Evolutionary conservation across 1,140 invertebrate genomes (phyloP).

Genomic region (Andricus grossulariae): DNA sequence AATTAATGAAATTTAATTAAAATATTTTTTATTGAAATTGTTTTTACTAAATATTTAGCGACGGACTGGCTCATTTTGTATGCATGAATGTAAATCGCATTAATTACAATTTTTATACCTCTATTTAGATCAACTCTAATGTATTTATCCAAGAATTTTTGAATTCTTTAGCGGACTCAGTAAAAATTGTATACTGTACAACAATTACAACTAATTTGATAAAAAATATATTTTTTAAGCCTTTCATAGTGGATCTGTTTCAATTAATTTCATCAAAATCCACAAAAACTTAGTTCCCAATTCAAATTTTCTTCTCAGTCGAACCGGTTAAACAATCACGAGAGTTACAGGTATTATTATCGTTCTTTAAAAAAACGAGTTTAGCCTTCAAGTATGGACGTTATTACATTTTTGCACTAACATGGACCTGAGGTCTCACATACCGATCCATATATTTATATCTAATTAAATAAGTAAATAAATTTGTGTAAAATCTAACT

Average conservation of each 20-base stretch:
- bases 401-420: too few species aligned
- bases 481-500: too few species aligned
- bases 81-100: neutral
- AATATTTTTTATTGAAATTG: too few species aligned
- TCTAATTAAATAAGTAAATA: too few species aligned
- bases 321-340: constrained; percentile 80
- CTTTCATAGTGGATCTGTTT: neutral
- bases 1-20: too few species aligned
- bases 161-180: too few species aligned
- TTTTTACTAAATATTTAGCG: too few species aligned
- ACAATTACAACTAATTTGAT: neutral
- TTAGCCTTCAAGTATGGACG: too few species aligned
- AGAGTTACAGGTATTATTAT: constrained; percentile 77
- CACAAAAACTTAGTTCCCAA: too few species aligned
- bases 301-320: constrained; percentile 64
- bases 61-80: neutral
- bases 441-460: too few species aligned
- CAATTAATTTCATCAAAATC: neutral
- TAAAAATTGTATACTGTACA: neutral
- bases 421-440: too few species aligned
- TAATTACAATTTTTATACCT: neutral
- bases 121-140: neutral
- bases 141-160: constrained; percentile 11
- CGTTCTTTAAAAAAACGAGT: too few species aligned
- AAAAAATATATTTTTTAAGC: constrained; percentile 18